Conservation (phyloP, 1,140 invertebrate genomes). For the Pseudomyrmex gracilis region DNA sequence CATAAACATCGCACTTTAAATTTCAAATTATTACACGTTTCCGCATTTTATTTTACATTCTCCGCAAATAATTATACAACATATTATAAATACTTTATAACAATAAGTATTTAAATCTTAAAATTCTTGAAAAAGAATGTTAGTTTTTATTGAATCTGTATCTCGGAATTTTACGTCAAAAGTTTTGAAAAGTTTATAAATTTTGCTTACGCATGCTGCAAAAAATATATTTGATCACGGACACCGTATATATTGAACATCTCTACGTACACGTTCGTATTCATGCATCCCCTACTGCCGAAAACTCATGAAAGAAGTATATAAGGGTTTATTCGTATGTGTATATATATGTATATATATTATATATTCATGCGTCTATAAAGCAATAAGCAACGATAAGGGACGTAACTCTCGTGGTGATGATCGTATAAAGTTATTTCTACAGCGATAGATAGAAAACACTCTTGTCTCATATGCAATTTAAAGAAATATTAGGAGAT, state of each 20-base stretch:
- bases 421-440: neutral
- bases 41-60: neutral
- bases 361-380: too few species aligned
- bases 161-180: neutral
- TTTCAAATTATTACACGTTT: neutral
- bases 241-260: slow-evolving; percentile 31
- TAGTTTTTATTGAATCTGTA: neutral
- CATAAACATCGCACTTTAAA: neutral
- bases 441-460: too few species aligned
- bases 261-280: slow-evolving; percentile 29
- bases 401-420: neutral
- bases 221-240: slow-evolving; percentile 9
- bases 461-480: neutral
- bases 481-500: neutral
- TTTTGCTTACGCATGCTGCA: neutral
- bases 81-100: neutral
- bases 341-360: neutral
- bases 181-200: neutral
- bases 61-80: neutral
- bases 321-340: slow-evolving; percentile 18
- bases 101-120: neutral
- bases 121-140: neutral
- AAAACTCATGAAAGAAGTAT: slow-evolving; percentile 20
- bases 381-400: neutral
- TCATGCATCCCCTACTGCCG: neutral